Evolutionary conservation across 2,797 vertebrate genomes (phyloP).

Genomic region (Merluccius polli): DNA sequence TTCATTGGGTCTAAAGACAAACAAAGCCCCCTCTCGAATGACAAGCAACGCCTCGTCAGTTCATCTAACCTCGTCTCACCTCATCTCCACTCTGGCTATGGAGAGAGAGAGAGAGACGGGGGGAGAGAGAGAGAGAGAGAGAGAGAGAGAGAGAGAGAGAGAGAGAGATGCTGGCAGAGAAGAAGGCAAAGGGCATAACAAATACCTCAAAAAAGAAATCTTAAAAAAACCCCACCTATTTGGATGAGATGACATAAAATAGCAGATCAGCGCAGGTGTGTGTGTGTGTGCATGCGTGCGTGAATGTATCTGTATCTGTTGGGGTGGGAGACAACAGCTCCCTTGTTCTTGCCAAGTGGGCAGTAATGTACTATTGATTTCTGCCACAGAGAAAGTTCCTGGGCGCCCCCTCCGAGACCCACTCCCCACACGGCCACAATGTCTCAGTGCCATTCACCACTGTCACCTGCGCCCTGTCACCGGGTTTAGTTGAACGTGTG

Average conservation of each 20-base stretch:
- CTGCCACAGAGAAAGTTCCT: conserved; percentile 45
- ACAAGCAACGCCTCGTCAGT: no score
- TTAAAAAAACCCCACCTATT: background rate
- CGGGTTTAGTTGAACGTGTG: no score
- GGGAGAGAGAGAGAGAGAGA: no score
- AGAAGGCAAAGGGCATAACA: background rate
- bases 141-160: no score
- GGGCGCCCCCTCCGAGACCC: conserved; percentile 17
- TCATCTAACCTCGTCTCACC: no score
- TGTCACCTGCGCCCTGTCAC: no score
- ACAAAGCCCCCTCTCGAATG: background rate
- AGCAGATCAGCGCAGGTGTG: background rate
- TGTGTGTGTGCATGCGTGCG: background rate
- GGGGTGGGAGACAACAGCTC: conserved; percentile 17
- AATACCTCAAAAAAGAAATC: background rate
- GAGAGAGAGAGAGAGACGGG: no score
- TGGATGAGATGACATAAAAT: background rate
- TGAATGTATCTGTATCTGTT: conserved; percentile 12
- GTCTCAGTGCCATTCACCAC: conserved; percentile 6
- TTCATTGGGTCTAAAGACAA: background rate
- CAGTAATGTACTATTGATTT: conserved; percentile 69
- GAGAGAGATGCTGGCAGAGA: no score
- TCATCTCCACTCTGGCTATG: no score
- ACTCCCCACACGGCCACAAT: conserved; percentile 26
- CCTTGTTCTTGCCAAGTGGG: conserved; percentile 29